Percentiles rank a stretch among this genome's conserved stretches.
phyloP scores from a whole-genome alignment of 2,888 invertebrate species.

The Scaeva pyrastri region DNA sequence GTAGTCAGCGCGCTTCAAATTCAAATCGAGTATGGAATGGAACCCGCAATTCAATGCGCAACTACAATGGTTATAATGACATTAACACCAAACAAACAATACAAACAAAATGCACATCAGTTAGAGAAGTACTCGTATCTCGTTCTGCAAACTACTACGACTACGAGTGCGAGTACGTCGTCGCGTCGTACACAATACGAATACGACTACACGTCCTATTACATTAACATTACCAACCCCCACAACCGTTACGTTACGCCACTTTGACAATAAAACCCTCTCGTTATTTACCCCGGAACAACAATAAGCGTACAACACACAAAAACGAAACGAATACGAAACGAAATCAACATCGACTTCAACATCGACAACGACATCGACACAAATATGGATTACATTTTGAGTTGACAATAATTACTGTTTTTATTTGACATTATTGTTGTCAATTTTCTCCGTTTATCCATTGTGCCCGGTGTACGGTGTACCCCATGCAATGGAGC shows the following conservation, averaged over 20 bases:
- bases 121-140: slow-evolving; percentile 8
- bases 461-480: slow-evolving; percentile 41
- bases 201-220: slow-evolving; percentile 14
- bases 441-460: slow-evolving; percentile 72
- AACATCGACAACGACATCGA: slow-evolving; percentile 58
- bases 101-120: slow-evolving; percentile 60
- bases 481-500: slow-evolving; percentile 43
- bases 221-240: slow-evolving; percentile 16
- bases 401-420: slow-evolving; percentile 76
- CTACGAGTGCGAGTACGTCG: not conserved
- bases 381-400: slow-evolving; percentile 72
- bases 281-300: slow-evolving; percentile 68
- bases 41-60: slow-evolving; percentile 72
- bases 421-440: slow-evolving; percentile 76
- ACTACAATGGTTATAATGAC: slow-evolving; percentile 74
- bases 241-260: slow-evolving; percentile 45
- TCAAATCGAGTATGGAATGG: too few relatives aligned
- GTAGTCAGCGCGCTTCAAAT: slow-evolving; percentile 13
- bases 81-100: slow-evolving; percentile 74
- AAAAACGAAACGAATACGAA: slow-evolving; percentile 27
- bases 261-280: slow-evolving; percentile 66
- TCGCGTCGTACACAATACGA: slow-evolving; percentile 2
- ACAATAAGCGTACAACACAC: slow-evolving; percentile 61
- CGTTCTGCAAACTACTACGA: not conserved
- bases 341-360: slow-evolving; percentile 2